phyloP scores from a whole-genome alignment of 1,140 invertebrate species.

The Micrasema longulum region DNA sequence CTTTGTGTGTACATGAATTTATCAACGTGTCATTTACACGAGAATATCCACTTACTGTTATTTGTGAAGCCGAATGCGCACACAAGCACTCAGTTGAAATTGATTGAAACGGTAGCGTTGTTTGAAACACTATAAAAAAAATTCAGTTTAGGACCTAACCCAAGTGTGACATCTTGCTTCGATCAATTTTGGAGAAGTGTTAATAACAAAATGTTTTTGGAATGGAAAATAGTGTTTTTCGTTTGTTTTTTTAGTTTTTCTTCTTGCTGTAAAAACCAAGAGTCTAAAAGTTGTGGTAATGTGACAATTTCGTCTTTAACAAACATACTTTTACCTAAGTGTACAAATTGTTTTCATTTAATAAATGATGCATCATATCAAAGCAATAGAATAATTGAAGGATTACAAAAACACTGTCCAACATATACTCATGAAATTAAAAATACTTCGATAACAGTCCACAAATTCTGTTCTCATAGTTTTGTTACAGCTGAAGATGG shows the following conservation, averaged over 20 bases:
- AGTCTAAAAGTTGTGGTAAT: not conserved
- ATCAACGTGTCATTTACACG: too few relatives aligned
- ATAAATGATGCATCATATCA: constrained; percentile 5
- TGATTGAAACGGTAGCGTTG: too few relatives aligned
- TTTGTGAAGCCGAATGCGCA: too few relatives aligned
- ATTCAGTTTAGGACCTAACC: too few relatives aligned
- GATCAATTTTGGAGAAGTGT: too few relatives aligned
- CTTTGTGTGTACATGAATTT: too few relatives aligned
- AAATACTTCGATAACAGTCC: not conserved
- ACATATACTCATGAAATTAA: not conserved
- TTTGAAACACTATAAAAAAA: too few relatives aligned
- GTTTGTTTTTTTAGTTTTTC: not conserved
- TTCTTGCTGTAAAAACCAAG: not conserved
- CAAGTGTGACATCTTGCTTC: too few relatives aligned
- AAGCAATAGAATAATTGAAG: not conserved
- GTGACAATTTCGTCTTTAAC: not conserved
- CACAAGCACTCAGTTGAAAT: too few relatives aligned
- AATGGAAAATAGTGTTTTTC: too few relatives aligned
- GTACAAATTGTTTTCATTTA: constrained; percentile 1
- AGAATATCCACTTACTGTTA: too few relatives aligned
- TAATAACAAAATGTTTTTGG: too few relatives aligned
- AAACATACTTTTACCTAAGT: constrained; percentile 5
- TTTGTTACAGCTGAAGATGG: not conserved
- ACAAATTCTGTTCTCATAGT: not conserved
- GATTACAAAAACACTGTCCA: constrained; percentile 15